Conservation (phyloP, 2,113 vertebrate species). For the Oostethus manadensis region DNA sequence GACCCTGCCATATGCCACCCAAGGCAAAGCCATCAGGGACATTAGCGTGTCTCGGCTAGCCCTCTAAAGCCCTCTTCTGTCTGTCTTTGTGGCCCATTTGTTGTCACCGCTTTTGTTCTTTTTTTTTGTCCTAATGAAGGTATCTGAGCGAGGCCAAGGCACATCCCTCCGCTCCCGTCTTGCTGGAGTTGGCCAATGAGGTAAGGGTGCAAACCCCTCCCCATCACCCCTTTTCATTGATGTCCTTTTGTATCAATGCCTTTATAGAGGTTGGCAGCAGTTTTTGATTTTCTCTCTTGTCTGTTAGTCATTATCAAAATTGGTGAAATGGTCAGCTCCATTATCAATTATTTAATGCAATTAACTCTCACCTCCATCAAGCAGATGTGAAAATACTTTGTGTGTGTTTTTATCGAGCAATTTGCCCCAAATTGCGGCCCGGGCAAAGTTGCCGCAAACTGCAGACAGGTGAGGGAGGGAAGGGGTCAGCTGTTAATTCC, state of each 20-base stretch:
- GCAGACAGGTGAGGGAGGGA: conserved; percentile 60
- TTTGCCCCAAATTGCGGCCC: conserved; percentile 72
- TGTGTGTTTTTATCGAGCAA: conserved; percentile 63
- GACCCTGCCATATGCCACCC: conserved; percentile 70
- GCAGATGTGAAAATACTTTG: conserved; percentile 75
- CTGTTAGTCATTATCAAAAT: conserved; percentile 89
- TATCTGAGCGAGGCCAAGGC: conserved; percentile 81
- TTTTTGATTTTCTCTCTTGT: conserved; percentile 58
- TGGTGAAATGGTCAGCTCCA: conserved; percentile 79
- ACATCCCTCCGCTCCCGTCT: conserved; percentile 81
- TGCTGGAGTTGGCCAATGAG: conserved; percentile 94
- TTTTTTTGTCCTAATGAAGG: conserved; percentile 77
- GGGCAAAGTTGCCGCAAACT: conserved; percentile 60
- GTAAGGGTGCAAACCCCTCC: conserved; percentile 70
- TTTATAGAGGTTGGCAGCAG: conserved; percentile 53
- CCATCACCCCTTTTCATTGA: conserved; percentile 6
- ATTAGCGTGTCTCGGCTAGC: conserved; percentile 75
- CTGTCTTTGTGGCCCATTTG: conserved; percentile 62
- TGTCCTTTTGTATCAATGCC: conserved; percentile 49
- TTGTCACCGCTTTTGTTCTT: conserved; percentile 59
- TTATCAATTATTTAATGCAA: conserved; percentile 89
- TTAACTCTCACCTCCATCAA: conserved; percentile 75
- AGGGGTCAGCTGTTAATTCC: conserved; percentile 61
- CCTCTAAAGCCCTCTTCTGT: conserved; percentile 73
- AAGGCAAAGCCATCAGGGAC: conserved; percentile 70